Base-by-base conservation (phyloP, 2,113 vertebrate species). In the Numida meleagris region DNA sequence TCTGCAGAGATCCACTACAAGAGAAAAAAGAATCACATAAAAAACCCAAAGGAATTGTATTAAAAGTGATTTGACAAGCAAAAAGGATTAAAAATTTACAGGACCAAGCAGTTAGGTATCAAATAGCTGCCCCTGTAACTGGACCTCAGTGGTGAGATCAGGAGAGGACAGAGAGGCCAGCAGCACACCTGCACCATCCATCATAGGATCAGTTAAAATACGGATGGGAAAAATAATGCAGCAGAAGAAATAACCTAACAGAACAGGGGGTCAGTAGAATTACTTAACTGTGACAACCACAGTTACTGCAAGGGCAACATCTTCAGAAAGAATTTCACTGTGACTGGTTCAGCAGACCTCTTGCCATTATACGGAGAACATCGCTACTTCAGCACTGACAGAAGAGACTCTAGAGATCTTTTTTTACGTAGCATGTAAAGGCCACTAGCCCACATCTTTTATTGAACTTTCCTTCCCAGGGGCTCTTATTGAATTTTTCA, bases 161-260 rank as follows among this genome's bases (percentile, higher is more conserved):
- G 61, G 16, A 74, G 31, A 53, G 27, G 29, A 71, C 62, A 63
- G n/a, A 78, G 78, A 82, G 36, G 31, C 51, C 53, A 80, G 38
- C 1, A 1, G 13, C 21, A 66, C 15, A 83, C 9, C 43, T 15
- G 18, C n/a, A 77, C 24, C 21, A 57, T 17, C 12, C n/a, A 36
- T 7, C n/a, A 86, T 0, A 0, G 13, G 3, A 82, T 29, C 38
- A 61, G 15, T 8, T 75, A 68, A 74, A 61, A 66, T 14, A 71
- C 0, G 0, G 7, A 14, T 45, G 31, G 29, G 67, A 85, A 76
- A 72, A 70, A 33, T 1, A 66, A 21, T 0, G 4, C 15, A 13
- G 21, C 31, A 16, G 59, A 86, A 90, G 6, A 80, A 90, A 88
- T 8, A 73, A 82, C 10, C 17, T 34, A 65, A 66, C 4, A 78